Evolutionary conservation across 1,140 invertebrate genomes (phyloP), one percentile per base, ranked within the genome.

Genomic region (Drosophila ambigua): DNA sequence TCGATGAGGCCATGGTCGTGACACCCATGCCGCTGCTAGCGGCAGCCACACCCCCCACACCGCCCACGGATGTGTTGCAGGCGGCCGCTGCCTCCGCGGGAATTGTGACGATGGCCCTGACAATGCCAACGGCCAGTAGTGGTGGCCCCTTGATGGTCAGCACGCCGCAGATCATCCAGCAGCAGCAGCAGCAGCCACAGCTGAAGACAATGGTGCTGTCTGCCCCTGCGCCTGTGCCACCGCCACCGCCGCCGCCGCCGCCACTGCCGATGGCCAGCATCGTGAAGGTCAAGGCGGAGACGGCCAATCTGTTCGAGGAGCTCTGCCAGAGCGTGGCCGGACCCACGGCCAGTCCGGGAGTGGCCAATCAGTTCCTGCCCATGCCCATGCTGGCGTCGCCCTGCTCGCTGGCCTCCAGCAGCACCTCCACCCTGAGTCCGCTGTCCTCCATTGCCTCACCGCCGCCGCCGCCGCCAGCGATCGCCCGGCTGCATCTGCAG

Each of bases 391-490:
- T 94, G 13, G 93, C 94, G 26, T 95, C 94, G 72, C 95, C 94
- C 13, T 94, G 94, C 78, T 95, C 94, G 39, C 78, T 95, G 45
- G 94, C 51, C 23, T 90, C 88, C 23, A 89, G 78, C 23, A 89
- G 78, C 24, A 80, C 93, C 5, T 95, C 94, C 15, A 96, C 95
- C 2, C 92, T 96, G 35, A 96, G 95, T 78, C 95, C 96, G 2
- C 92, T 95, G 43, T 96, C 95, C 58, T 95, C 95, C 55, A 91
- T 93, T 43, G 92, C 93, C 11, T 92, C 93, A 43, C 92, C 93
- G 50, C 92, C 92, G 74, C 16, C 92, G 74, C 16, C 16, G 16
- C 93, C 93, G 20, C 93, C 93, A n/a, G 90, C 93, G 31, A 90
- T 93, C 9, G 53, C 79, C 11, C 79, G 81, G 0, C 24, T 93